Conservation (phyloP, 1,140 invertebrate species). For the Mizuhopecten yessoensis region DNA sequence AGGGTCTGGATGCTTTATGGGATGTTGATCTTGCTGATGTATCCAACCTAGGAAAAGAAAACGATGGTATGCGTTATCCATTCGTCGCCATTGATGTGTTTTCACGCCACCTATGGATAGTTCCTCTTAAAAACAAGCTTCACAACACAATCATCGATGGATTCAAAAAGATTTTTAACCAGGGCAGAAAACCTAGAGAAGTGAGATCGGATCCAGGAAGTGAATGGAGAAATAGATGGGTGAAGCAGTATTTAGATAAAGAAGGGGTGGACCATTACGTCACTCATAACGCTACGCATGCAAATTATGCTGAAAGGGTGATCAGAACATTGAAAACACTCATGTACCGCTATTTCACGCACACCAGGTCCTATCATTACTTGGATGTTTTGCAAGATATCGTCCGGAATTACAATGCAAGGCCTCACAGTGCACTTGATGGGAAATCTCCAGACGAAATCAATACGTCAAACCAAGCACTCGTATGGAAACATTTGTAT, state of each 20-base stretch:
- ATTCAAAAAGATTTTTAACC: neutral
- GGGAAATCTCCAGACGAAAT: neutral
- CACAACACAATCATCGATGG: neutral
- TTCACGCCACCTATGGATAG: neutral
- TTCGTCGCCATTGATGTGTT: neutral
- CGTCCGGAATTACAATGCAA: neutral
- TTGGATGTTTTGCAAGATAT: neutral
- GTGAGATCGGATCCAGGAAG: neutral
- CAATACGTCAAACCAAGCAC: neutral
- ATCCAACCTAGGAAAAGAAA: neutral
- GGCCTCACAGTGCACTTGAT: neutral
- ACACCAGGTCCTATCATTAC: neutral
- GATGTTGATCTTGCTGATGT: constrained; percentile 46
- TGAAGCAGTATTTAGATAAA: neutral
- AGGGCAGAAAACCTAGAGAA: too few relatives aligned
- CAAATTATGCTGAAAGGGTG: constrained; percentile 42
- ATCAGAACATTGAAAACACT: constrained; percentile 18
- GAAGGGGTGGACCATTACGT: neutral
- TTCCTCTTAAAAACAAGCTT: neutral
- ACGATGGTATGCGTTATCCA: neutral
- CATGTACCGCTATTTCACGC: constrained; percentile 16
- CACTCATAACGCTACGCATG: neutral
- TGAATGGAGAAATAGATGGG: neutral
- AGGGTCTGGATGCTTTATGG: too few relatives aligned
- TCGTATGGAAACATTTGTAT: constrained; percentile 51